phyloP scores from a whole-genome alignment of 1,140 invertebrate species.

The Caenorhabditis brenneri region DNA sequence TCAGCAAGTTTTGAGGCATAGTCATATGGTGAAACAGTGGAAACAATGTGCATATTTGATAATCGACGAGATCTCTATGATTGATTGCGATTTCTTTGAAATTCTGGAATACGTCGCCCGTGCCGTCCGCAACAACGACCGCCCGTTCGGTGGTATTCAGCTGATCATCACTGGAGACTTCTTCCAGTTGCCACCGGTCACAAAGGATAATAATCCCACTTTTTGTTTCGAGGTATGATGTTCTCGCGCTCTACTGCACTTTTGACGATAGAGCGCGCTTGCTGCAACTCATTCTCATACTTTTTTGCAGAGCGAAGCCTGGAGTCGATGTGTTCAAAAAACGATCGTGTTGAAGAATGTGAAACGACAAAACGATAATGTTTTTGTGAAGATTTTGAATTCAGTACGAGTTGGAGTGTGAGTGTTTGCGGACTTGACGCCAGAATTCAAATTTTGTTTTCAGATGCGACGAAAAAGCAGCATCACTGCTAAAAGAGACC shows the following conservation, averaged over 20 bases:
- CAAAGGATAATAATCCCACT: constrained; percentile 71
- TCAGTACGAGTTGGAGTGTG: constrained; percentile 82
- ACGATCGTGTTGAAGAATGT: constrained; percentile 84
- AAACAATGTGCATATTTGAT: constrained; percentile 86
- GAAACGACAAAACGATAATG: constrained; percentile 84
- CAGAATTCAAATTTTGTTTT: too few species aligned
- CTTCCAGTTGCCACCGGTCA: constrained; percentile 87
- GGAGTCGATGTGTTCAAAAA: constrained; percentile 81
- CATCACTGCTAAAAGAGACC: constrained; percentile 3
- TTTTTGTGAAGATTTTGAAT: constrained; percentile 86
- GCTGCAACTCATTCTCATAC: neutral
- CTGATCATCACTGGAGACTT: constrained; percentile 92
- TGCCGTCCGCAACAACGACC: constrained; percentile 80
- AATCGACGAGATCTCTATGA: constrained; percentile 96
- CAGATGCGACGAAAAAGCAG: constrained; percentile 46
- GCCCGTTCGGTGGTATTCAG: constrained; percentile 93
- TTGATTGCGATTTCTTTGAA: constrained; percentile 85
- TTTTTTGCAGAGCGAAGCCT: constrained; percentile 76
- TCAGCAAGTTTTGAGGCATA: constrained; percentile 9
- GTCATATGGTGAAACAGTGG: constrained; percentile 78
- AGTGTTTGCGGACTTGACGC: too few species aligned
- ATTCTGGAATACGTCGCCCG: constrained; percentile 75
- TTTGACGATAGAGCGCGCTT: too few species aligned
- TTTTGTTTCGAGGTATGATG: constrained; percentile 83
- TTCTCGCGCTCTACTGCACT: neutral